These are phyloP conservation scores for Amphiprion percula DNA, from an alignment of 2,113 vertebrate species.

Conservation along the genomic window DNA sequence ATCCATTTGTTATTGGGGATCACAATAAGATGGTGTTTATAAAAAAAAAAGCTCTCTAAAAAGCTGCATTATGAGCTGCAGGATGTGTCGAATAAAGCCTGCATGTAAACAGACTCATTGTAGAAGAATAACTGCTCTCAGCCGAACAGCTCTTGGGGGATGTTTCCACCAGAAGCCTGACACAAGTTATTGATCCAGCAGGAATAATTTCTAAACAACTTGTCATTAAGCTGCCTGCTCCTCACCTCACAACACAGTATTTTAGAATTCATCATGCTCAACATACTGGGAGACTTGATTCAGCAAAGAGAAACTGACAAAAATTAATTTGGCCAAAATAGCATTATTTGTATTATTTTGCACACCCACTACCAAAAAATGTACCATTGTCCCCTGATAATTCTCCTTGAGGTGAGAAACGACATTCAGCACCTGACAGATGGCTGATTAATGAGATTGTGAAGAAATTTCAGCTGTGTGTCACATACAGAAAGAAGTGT, in stretches of 20 bases:
- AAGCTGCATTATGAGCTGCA: background rate
- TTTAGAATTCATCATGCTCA: background rate
- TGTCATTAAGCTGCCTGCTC: background rate
- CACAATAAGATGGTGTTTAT: conserved; percentile 6
- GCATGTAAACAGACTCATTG: conserved; percentile 23
- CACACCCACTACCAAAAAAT: background rate
- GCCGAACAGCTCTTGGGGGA: background rate
- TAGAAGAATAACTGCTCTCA: conserved; percentile 9
- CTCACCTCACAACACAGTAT: too few relatives aligned
- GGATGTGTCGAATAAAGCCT: conserved; percentile 10
- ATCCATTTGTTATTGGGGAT: conserved; percentile 16
- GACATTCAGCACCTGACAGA: conserved; percentile 36
- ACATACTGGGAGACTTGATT: too few relatives aligned
- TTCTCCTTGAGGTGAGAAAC: conserved; percentile 17
- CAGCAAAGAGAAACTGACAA: background rate
- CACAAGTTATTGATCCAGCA: background rate
- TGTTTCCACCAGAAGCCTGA: too few relatives aligned
- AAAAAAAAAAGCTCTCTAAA: background rate
- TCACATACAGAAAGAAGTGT: conserved; percentile 15
- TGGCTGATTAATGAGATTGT: conserved; percentile 32
- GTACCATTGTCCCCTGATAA: background rate
- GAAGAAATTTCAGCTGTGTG: conserved; percentile 33
- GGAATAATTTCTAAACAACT: background rate
- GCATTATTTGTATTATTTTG: background rate
- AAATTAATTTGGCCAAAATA: background rate